A percentile compares a stretch with the other conserved stretches of the same genome.
These are phyloP conservation scores for Lutjanus argentimaculatus DNA, from an alignment of 2,797 vertebrate genomes.

Conservation along the genomic window DNA sequence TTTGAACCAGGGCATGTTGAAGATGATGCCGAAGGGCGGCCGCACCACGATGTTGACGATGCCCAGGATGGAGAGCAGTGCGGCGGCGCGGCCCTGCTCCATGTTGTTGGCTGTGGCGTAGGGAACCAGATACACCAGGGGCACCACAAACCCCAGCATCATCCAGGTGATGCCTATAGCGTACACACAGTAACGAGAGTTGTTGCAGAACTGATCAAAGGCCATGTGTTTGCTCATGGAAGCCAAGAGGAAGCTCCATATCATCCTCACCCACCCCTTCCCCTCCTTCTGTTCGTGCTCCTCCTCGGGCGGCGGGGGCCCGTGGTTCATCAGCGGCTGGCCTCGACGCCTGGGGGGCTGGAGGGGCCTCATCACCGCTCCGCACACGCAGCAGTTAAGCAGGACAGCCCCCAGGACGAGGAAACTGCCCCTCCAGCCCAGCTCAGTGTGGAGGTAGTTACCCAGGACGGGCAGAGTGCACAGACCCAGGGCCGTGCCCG, in stretches of 20 bases:
- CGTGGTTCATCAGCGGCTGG: conserved; percentile 64
- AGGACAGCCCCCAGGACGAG: conserved; percentile 92
- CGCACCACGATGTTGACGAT: conserved; percentile 93
- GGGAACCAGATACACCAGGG: conserved; percentile 92
- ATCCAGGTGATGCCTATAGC: conserved; percentile 90
- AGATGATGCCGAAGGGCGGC: conserved; percentile 88
- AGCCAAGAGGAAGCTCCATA: conserved; percentile 51
- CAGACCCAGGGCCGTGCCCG: conserved; percentile 92
- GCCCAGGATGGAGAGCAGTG: conserved; percentile 92
- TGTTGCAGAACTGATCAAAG: conserved; percentile 91
- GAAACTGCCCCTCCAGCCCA: conserved; percentile 96
- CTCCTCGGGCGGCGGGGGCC: conserved; percentile 38
- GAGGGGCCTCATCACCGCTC: conserved; percentile 93
- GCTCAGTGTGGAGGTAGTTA: conserved; percentile 88
- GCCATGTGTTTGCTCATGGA: conserved; percentile 90
- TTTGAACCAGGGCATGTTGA: conserved; percentile 85
- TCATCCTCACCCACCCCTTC: conserved; percentile 20
- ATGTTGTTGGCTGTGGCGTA: conserved; percentile 88
- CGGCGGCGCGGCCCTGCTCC: conserved; percentile 87
- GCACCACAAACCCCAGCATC: conserved; percentile 93
- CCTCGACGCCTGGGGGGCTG: conserved; percentile 44
- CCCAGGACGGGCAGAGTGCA: conserved; percentile 90
- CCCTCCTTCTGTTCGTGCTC: background rate
- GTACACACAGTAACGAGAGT: conserved; percentile 87
- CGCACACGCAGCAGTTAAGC: conserved; percentile 94